Percentiles rank a stretch among this genome's conserved stretches.
Evolutionary conservation across 2,888 invertebrate genomes (phyloP).

Genomic region (Leptothorax acervorum): DNA sequence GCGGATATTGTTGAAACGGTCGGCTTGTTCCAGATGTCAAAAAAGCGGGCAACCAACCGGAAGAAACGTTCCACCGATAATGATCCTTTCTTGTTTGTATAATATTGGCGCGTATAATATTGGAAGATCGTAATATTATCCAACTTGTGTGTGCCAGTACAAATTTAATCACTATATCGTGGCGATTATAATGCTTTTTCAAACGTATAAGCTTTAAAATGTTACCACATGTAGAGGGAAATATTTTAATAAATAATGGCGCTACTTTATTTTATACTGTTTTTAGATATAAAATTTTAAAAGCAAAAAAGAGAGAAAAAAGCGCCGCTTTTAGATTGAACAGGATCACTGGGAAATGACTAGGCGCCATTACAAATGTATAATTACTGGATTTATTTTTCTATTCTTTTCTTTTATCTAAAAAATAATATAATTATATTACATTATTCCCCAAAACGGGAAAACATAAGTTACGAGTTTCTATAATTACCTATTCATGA

Average conservation of each 20-base stretch:
- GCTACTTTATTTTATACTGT: neutral
- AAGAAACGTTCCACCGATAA: neutral
- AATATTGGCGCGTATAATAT: neutral
- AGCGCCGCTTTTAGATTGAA: neutral
- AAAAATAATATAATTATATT: neutral
- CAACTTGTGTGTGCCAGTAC: neutral
- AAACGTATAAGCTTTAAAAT: neutral
- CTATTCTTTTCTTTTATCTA: neutral
- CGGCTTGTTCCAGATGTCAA: neutral
- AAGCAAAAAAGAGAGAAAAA: neutral
- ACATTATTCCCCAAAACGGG: neutral
- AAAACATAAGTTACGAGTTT: neutral
- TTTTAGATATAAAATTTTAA: conserved; percentile 6
- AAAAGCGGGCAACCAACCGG: neutral
- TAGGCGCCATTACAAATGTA: neutral
- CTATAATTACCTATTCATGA: neutral
- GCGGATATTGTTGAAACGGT: neutral
- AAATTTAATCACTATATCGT: neutral
- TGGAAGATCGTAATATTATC: neutral
- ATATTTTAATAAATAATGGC: neutral
- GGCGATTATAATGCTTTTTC: neutral
- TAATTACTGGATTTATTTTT: neutral
- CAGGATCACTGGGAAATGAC: neutral
- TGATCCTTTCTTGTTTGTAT: neutral
- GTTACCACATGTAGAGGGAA: neutral